Base-by-base conservation (phyloP, 2,797 vertebrate species). In the Chiloscyllium punctatum region DNA sequence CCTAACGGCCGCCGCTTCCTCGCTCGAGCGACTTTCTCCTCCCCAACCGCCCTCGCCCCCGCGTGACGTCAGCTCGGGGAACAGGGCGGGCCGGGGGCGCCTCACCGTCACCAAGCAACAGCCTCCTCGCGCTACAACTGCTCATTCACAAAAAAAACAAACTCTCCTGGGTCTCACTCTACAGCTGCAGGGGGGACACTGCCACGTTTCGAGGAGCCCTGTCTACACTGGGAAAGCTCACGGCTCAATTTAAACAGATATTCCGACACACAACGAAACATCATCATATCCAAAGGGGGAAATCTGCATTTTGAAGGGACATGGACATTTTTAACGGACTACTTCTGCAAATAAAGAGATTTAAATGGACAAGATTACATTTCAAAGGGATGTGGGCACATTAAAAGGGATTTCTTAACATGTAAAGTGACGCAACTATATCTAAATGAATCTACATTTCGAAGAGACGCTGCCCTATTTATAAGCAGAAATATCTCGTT, bases 41-140 rank as follows among this genome's bases (percentile, higher is more conserved):
- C 96, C 96, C 27, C 30, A 8, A 13, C 30, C 96, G 96, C 96
- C 96, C 86, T 84, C 48, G 96, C 96, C 96, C 95, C 94, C 96
- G 96, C 95, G 84, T 94, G 96, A 42, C 18, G 15, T 62, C 25
- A 42, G 6, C 77, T 30, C 3, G 16, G 13, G 62, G 42, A n/a
- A 1, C 0, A 1, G 42, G 92, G 68, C 23, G 37, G 69, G 23
- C 23, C 62, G 33, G 21, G 69, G 23, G 23, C 62, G 16, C 33
- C 23, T 9, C 48, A 0, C 48, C 0, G 68, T 94, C 69, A 2
- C 94, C 27, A n/a, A 30, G 94, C 94, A 74, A 95, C 94, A 11
- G 94, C 27, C 5, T 9, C 30, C 57, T 18, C 57, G 13, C 53
- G 30, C 87, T n/a, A 30, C 13, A 51, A 25, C 9, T 25, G 33